Conservation (phyloP, 2,113 vertebrate genomes). For the Lanius collurio region DNA sequence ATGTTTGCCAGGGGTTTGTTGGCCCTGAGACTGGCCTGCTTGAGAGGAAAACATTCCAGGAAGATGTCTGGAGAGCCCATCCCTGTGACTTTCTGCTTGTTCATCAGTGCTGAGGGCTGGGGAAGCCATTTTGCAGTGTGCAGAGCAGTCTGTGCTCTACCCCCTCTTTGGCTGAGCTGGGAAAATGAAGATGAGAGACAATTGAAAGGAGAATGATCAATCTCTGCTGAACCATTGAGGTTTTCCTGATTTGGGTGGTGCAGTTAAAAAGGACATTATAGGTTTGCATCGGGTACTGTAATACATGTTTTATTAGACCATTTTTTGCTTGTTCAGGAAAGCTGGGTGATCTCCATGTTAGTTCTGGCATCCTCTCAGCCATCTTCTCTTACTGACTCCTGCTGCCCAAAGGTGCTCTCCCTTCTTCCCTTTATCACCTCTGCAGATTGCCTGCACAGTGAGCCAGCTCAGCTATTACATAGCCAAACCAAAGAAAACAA, state of each 20-base stretch:
- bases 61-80: neutral
- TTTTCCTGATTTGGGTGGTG: neutral
- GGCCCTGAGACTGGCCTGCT: neutral
- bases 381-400: neutral
- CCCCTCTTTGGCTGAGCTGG: accelerated
- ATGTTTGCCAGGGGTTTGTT: neutral
- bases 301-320: neutral
- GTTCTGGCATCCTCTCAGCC: neutral
- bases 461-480: neutral
- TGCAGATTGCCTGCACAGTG: neutral
- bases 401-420: neutral
- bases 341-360: neutral
- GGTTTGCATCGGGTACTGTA: neutral
- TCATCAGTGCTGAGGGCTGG: neutral
- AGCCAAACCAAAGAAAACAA: neutral
- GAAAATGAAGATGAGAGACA: neutral
- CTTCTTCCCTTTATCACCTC: neutral
- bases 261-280: neutral
- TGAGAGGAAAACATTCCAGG: neutral
- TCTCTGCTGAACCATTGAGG: neutral
- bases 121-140: neutral
- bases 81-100: neutral
- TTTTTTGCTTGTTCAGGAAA: neutral
- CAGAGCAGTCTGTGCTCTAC: neutral
- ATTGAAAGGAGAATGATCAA: neutral